These are phyloP conservation scores for Mesorhabditis spiculigera DNA, from an alignment of 2,888 invertebrate genomes.

Conservation along the genomic window DNA sequence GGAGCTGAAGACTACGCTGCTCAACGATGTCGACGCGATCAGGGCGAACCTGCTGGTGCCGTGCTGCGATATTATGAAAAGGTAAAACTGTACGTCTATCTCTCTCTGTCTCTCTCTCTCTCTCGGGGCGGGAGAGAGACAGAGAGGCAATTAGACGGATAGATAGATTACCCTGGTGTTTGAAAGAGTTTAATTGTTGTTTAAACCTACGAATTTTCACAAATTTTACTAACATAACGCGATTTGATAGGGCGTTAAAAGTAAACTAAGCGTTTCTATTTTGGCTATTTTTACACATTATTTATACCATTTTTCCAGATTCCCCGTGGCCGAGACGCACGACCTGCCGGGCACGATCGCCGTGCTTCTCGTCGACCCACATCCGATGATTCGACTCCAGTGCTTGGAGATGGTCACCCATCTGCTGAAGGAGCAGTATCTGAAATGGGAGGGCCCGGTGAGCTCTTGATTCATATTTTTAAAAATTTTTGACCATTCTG, in stretches of 20 bases:
- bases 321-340: background rate
- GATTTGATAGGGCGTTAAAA: too few species aligned
- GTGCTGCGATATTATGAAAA: conserved; percentile 1
- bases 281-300: too few species aligned
- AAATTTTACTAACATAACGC: too few species aligned
- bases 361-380: background rate
- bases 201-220: too few species aligned
- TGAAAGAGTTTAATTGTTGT: too few species aligned
- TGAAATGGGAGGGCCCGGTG: background rate
- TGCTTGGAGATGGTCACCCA: background rate
- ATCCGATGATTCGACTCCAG: background rate
- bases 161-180: too few species aligned
- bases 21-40: background rate
- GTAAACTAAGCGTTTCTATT: too few species aligned
- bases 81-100: background rate
- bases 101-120: too few species aligned
- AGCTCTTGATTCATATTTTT: background rate
- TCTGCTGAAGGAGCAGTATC: background rate
- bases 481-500: background rate
- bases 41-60: conserved; percentile 1
- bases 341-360: background rate
- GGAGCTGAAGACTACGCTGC: background rate
- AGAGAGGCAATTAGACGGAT: too few species aligned
- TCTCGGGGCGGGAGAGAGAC: too few species aligned
- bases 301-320: background rate